Base-by-base conservation (phyloP, 2,113 vertebrate genomes). In the Thomomys bottae region DNA sequence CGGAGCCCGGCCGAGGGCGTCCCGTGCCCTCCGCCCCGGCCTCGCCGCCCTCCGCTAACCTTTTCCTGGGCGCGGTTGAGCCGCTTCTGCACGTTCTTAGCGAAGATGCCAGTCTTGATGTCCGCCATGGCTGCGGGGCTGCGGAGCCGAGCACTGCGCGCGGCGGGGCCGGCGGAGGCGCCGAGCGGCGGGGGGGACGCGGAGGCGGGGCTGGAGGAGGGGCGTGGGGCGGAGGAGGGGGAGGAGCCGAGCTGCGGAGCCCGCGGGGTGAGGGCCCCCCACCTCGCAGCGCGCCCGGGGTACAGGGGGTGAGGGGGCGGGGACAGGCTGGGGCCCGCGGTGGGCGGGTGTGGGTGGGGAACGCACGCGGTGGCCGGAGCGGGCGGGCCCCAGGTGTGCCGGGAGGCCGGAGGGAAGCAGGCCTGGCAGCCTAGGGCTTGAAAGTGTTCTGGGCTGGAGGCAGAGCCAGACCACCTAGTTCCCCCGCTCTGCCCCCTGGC, bases 1-100 rank as follows among this genome's bases (percentile, higher is more conserved):
- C 34, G 0, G 21, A 63, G 7, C 61, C 23, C 54, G 26, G 28
- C 73, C 24, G 11, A 77, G 76, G 15, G 4, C 30, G 12, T 42
- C 68, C 36, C 15, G 38, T 54, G 40, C 64, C 21, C n/a, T 5
- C 42, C 45, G 38, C 26, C 24, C 3, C 72, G 28, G 73, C 89
- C 42, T 12, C 8, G 42, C 10, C 42, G 64, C 83, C 77, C 21
- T 11, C 8, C 17, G n/a, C 96, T 93, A 96, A 99, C 99, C 99
- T 99, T 99, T 92, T 99, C 99, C 97, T 99, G 99, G 9, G 99
- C 99, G 32, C 99, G 97, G 97, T 98, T 99, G 88, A 99, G 97
- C 54, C 98, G 98, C 93, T 99, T 99, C 97, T 99, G 99, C 54
- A 99, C 99, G 96, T 99, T 99, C 97, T 99, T 99, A 88, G 99